Evolutionary conservation across 2,113 vertebrate genomes (phyloP), one percentile per base, ranked within the genome.

Genomic region (Microcebus tavaratra): DNA sequence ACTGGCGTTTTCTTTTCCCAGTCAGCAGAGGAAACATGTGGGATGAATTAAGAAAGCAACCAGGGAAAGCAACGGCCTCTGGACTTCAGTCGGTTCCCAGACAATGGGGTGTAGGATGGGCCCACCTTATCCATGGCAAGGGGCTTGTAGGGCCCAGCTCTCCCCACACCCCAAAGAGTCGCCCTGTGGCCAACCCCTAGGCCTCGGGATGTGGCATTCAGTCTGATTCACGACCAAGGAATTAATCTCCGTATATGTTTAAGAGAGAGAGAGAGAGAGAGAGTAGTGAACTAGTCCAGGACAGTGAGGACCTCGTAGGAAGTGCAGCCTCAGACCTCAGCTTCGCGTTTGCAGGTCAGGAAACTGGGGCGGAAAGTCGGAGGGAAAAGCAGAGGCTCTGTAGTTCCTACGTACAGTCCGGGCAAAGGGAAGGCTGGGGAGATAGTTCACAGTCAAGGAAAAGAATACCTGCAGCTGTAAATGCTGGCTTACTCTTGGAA

Each of bases 21-120:
- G 83, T 79, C 90, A 79, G 86, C 6, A 8, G 36, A 88, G 48
- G 68, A 92, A 93, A 97, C 97, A 98, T 98, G 95, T 98, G 98
- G 95, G 65, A 97, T 90, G 92, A 83, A 98, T 98, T 98, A 98
- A 90, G 70, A 3, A 55, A 78, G 65, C 78, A 89, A 89, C 53
- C 39, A 68, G 76, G 31, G 48, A 94, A 73, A 59, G 78, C 67
- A 61, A 42, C 63, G 1, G 73, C 70, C 8, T n/a, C n/a, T 17
- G 2, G 72, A 82, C 80, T 57, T 73, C 8, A 14, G 23, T 21
- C 0, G 23, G 23, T 13, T 93, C 75, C 57, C 63, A 70, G 85
- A 95, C 5, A 27, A n/a, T 2, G 27, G 5, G 31, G 63, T 0
- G 2, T 50, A 8, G 27, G 29, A 4, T 48, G 36, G 34, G 29